Base-by-base conservation (phyloP, 2,888 invertebrate genomes). In the Scaptomyza flava region DNA sequence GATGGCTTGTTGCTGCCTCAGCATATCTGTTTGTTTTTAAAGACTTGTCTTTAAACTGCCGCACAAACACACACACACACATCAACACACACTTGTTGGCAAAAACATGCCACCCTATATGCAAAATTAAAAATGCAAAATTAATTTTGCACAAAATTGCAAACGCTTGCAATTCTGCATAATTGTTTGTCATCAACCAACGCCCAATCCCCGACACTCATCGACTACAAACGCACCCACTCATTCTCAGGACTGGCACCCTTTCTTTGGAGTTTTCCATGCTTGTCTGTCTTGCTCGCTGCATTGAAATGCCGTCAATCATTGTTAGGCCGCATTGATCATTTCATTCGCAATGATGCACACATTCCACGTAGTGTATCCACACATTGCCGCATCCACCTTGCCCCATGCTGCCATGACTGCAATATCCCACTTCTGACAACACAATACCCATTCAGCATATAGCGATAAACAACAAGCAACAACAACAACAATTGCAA, bases 111-210 rank as follows among this genome's bases (percentile, higher is more conserved):
- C 62, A 42, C 51, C 61, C 57, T 47, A 52, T 31, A 51, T 45
- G 74, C 52, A 63, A 87, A 85, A 89, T 83, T 88, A 87, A 85
- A 89, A 85, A 88, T 88, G 87, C 82, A 87, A 89, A 89, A 89
- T 89, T 87, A 87, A 86, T 81, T 81, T 81, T 76, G 64, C 73
- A 68, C 77, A 81, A 87, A 87, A 81, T 78, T 89, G 91, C 90
- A 80, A 84, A 68, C 82, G 89, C 77, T 84, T 89, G 91, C 90
- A 89, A 86, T 90, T 91, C 88, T 89, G 83, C 88, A 89, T 91
- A 91, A 91, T 91, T 91, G 87, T 86, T 85, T 87, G 87, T 76
- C 87, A 80, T 76, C 72, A 71, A 54, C 4, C 81, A 70, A 46
- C 31, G n/a, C 43, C 45, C 30, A 34, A 12, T 23, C 45, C 43